Evolutionary conservation across 2,113 vertebrate species (phyloP).

Genomic region (Ictalurus furcatus): DNA sequence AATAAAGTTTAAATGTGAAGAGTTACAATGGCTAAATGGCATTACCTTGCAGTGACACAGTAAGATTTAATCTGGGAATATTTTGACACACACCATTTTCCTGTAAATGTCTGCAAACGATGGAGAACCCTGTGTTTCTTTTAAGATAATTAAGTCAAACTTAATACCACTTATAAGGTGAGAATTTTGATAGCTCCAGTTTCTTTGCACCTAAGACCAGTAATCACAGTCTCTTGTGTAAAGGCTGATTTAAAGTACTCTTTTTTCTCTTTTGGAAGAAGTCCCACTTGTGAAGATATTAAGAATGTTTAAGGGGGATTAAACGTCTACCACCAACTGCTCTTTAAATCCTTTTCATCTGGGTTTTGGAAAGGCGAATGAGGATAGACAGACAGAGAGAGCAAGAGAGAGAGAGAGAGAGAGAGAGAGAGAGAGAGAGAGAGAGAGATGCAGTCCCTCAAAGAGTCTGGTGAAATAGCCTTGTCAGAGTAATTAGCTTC

Average conservation of each 20-base stretch:
- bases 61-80: not conserved
- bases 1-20: not conserved
- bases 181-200: constrained; percentile 30
- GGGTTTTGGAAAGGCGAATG: constrained; percentile 38
- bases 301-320: constrained; percentile 65
- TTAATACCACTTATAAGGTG: constrained; percentile 36
- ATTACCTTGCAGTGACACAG: not conserved
- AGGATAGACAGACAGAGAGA: constrained; percentile 26
- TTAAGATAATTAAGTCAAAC: constrained; percentile 7
- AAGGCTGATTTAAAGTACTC: constrained; percentile 57
- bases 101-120: not conserved
- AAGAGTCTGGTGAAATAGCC: constrained; percentile 57
- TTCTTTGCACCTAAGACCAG: constrained; percentile 39
- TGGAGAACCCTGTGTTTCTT: not conserved
- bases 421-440: constrained; percentile 32
- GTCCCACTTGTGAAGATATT: constrained; percentile 58
- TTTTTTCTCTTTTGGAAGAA: constrained; percentile 44
- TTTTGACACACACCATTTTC: not conserved
- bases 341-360: constrained; percentile 59
- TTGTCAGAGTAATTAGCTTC: constrained; percentile 57
- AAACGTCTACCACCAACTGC: constrained; percentile 58
- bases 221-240: constrained; percentile 34
- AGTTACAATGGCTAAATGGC: not conserved
- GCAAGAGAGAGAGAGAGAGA: constrained; percentile 12
- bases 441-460: constrained; percentile 27